Base-by-base conservation (phyloP, 2,888 invertebrate genomes). In the Cyrtodaria siliqua region DNA sequence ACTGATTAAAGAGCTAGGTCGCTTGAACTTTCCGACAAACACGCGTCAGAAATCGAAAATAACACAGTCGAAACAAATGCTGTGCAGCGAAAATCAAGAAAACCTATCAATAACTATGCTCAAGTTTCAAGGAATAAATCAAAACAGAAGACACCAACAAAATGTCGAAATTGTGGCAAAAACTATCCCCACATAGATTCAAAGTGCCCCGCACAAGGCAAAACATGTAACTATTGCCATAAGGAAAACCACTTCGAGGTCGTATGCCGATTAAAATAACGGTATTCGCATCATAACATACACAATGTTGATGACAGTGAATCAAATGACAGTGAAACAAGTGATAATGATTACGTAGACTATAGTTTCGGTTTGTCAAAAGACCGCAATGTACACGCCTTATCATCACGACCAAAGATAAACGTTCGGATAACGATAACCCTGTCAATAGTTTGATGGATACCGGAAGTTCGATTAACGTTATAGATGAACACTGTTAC, bases 91-190 rank as follows among this genome's bases (percentile, higher is more conserved):
- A 33, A 33, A 33, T 33, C n/a, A 33, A 8, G 4, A 8, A 33
- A 33, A 33, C 6, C 12, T 33, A 33, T 33, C 33, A 33, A 33
- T 4, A 33, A 33, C 4, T 12, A 33, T 12, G 12, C 6, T 33
- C 12, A 33, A 33, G 12, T 12, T 8, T 33, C 4, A 33, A 33
- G 6, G 33, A 33, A 33, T 33, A 12, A 33, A 33, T 33, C 33
- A 12, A 8, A 33, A 33, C 33, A 33, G 12, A 4, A 33, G 0
- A 42, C 3, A 16, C 42, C 27, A 20, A 67, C 56, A 40, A 59
- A 18, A 14, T 75, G 72, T 47, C 14, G 59, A 14, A 63, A 62
- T 24, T 72, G 72, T 64, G 75, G 72, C 16, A 64, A 68, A n/a
- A 26, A 40, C 6, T 72, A 42, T 50, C 63, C 68, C 14, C 73